Evolutionary conservation across 2,113 vertebrate species (phyloP), one percentile per base, ranked within the genome.

Genomic region (Brachyistius frenatus): DNA sequence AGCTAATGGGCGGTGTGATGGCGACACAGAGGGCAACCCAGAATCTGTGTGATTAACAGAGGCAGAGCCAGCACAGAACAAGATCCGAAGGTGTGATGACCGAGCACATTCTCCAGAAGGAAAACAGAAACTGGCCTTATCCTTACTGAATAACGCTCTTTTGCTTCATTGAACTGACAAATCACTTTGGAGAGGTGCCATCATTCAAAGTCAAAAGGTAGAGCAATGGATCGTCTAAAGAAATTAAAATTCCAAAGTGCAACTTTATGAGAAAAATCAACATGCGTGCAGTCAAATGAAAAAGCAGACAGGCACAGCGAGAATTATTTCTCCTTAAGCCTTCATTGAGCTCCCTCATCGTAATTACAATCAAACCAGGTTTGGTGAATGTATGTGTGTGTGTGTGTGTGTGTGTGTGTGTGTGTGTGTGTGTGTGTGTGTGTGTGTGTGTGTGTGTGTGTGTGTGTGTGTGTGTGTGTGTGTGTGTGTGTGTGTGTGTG

Each of bases 131-230:
- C 5, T 4, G 61, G 80, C 78, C 76, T 84, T 65, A 86, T 83
- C 86, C 76, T 1, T 15, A 60, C 74, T n/a, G 66, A 81, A 82
- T 72, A 78, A 78, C 14, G 1, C 1, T 10, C 75, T 31, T 57
- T 54, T 81, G 89, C 89, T 91, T 92, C 91, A 85, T 6, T 81
- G 91, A 92, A 82, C 91, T 89, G 89, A 91, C 86, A 93, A 92
- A 93, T 92, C 83, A 84, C 88, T 87, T 90, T 90, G 89, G 88
- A 89, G 83, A 53, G 64, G 78, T 14, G 87, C 92, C 91, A 92
- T 91, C 85, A 60, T 77, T 92, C 90, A 90, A 88, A 87, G 88
- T 90, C 76, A 32, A 71, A 87, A 79, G 79, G 84, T 66, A 70
- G 73, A 61, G 84, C 54, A 8, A 73, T 14, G 76, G 53, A 85